These are phyloP conservation scores for Chrysina gloriosa DNA, from an alignment of 2,888 invertebrate genomes.

Conservation along the genomic window DNA sequence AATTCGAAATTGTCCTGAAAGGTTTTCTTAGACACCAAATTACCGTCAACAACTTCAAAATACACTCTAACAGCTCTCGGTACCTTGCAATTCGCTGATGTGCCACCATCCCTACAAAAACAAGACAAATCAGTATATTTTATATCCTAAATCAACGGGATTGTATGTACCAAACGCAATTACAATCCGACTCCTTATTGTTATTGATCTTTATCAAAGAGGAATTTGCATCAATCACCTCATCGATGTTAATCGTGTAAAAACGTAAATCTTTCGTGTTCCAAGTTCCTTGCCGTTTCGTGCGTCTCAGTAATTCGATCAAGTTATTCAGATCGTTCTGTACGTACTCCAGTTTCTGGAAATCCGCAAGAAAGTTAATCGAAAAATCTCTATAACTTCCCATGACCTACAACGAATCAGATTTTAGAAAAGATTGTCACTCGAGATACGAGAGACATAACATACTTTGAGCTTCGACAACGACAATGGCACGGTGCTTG, in stretches of 20 bases:
- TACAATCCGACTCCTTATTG: background rate
- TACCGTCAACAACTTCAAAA: constrained; percentile 36
- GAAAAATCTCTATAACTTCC: constrained; percentile 59
- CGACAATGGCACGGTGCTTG: constrained; percentile 12
- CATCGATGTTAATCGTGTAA: constrained; percentile 62
- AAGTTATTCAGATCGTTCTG: constrained; percentile 63
- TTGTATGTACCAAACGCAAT: constrained; percentile 5
- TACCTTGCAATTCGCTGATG: constrained; percentile 32
- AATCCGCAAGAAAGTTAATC: constrained; percentile 57
- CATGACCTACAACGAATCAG: constrained; percentile 57
- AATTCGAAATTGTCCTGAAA: constrained; percentile 38
- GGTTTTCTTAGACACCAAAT: constrained; percentile 18
- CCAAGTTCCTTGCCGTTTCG: constrained; percentile 62
- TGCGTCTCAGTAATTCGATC: constrained; percentile 65
- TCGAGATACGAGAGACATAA: constrained; percentile 10
- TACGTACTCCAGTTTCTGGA: constrained; percentile 58
- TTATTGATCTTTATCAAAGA: background rate
- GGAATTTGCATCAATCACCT: constrained; percentile 48
- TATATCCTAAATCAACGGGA: background rate
- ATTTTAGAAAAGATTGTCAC: constrained; percentile 10
- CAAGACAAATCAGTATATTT: background rate
- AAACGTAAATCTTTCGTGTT: constrained; percentile 62
- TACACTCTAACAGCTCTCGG: constrained; percentile 35
- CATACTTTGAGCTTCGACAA: constrained; percentile 14
- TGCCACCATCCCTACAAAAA: constrained; percentile 19